phyloP scores from a whole-genome alignment of 2,797 vertebrate genomes.

The Acanthurus tractus region DNA sequence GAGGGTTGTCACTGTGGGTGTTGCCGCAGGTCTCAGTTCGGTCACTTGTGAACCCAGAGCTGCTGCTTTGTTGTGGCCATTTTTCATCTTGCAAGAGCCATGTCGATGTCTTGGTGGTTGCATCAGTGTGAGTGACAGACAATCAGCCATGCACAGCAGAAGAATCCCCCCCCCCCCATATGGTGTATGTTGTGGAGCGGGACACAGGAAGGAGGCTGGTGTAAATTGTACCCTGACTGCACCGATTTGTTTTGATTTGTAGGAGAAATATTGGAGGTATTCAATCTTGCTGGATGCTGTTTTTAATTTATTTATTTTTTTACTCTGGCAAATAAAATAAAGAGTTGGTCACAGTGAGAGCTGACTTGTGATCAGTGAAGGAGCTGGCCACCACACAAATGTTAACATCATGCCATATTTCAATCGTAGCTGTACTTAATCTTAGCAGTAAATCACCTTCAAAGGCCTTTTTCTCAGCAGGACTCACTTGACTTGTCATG shows the following conservation, averaged over 20 bases:
- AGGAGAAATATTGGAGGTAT: conserved; percentile 20
- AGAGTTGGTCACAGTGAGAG: not conserved
- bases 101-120: conserved; percentile 48
- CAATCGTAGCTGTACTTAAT: conserved; percentile 22
- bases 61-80: conserved; percentile 24
- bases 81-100: conserved; percentile 41
- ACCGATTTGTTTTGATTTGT: conserved; percentile 48
- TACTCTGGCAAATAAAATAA: conserved; percentile 17
- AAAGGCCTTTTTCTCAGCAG: conserved; percentile 9
- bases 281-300: conserved; percentile 14
- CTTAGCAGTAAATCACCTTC: conserved; percentile 9
- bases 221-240: conserved; percentile 27
- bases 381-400: conserved; percentile 1
- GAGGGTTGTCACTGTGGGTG: conserved; percentile 4
- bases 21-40: conserved; percentile 24
- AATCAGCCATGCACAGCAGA: conserved; percentile 42
- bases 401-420: conserved; percentile 21
- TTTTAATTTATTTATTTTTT: not conserved
- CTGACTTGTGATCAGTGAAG: conserved; percentile 10
- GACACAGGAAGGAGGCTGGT: conserved; percentile 14
- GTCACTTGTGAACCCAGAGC: conserved; percentile 26
- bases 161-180: conserved; percentile 25
- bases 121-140: conserved; percentile 54
- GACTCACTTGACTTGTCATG: conserved; percentile 13
- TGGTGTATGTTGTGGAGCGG: conserved; percentile 20